A percentile compares a stretch with the other conserved stretches of the same genome.
Conservation (phyloP, 2,797 vertebrate genomes). For the Spondyliosoma cantharus region DNA sequence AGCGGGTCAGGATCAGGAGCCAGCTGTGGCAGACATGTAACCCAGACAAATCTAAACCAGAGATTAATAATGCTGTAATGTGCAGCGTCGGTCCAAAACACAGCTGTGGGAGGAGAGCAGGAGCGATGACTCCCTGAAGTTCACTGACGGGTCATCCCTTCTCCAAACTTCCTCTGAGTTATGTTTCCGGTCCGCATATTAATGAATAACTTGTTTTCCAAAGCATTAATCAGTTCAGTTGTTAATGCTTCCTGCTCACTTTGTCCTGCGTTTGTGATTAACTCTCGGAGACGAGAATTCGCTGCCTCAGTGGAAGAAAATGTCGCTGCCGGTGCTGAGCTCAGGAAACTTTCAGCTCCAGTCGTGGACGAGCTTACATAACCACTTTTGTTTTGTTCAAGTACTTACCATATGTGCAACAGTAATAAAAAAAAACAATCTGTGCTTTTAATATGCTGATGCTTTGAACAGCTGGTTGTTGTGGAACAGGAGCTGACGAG, state of each 20-base stretch:
- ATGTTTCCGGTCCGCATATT: not conserved
- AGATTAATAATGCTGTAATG: conserved; percentile 31
- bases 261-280: conserved; percentile 7
- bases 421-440: not conserved
- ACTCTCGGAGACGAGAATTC: not conserved
- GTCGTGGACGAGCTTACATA: conserved; percentile 27
- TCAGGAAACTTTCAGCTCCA: conserved; percentile 23
- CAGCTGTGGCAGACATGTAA: conserved; percentile 26
- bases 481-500: not conserved
- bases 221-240: conserved; percentile 9
- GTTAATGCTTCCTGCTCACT: not conserved
- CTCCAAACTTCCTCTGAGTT: not conserved
- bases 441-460: conserved; percentile 19
- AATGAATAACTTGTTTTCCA: conserved; percentile 23
- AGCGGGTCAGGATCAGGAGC: conserved; percentile 4
- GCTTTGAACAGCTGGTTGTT: conserved; percentile 28
- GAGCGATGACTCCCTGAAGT: not conserved
- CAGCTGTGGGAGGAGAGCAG: not conserved
- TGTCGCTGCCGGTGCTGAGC: conserved; percentile 33
- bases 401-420: conserved; percentile 16
- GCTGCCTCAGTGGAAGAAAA: conserved; percentile 44
- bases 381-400: conserved; percentile 17
- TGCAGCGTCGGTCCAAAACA: not conserved
- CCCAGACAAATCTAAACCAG: conserved; percentile 13
- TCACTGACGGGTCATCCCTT: not conserved